phyloP scores from a whole-genome alignment of 2,888 invertebrate genomes.

The Cerastis leucographa region DNA sequence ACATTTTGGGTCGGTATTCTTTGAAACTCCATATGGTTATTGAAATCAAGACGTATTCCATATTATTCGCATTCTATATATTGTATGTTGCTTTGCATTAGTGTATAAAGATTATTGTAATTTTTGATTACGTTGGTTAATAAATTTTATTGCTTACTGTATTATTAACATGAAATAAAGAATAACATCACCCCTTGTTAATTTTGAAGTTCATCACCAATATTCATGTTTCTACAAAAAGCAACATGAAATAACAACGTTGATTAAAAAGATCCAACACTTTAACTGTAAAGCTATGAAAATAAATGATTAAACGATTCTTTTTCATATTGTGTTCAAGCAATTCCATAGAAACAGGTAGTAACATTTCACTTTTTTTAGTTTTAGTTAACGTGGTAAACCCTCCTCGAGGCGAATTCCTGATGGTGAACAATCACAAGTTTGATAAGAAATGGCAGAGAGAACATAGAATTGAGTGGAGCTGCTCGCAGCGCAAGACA shows the following conservation, averaged over 20 bases:
- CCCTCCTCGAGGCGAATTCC: slow-evolving; percentile 61
- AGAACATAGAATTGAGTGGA: slow-evolving; percentile 66
- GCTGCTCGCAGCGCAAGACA: slow-evolving; percentile 69
- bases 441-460: slow-evolving; percentile 69
- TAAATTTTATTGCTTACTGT: neutral
- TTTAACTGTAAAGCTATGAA: neutral
- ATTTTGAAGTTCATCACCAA: no score
- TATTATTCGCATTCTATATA: no score
- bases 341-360: neutral
- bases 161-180: neutral
- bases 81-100: neutral
- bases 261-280: neutral
- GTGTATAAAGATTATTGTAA: neutral
- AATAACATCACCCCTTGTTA: neutral
- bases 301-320: neutral
- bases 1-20: neutral
- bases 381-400: slow-evolving; percentile 45
- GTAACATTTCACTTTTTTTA: neutral
- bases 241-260: neutral
- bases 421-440: slow-evolving; percentile 69
- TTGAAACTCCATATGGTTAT: no score
- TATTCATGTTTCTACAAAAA: no score
- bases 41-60: no score
- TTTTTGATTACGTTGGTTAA: neutral
- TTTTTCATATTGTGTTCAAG: neutral